Evolutionary conservation across 2,797 vertebrate genomes (phyloP).

Genomic region (Hybognathus amarus): DNA sequence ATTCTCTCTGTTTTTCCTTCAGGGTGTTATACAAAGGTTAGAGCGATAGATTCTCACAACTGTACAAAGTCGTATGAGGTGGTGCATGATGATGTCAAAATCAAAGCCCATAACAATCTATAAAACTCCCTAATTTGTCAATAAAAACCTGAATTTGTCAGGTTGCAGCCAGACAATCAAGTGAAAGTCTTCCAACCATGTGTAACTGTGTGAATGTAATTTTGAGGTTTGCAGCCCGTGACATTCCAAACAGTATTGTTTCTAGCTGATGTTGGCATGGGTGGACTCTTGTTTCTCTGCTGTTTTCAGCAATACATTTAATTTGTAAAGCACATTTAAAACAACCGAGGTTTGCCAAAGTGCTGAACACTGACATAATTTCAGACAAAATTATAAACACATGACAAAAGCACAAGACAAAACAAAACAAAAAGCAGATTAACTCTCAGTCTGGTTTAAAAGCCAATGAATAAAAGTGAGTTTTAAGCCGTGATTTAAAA

Average conservation of each 20-base stretch:
- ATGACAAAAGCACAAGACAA: too few relatives aligned
- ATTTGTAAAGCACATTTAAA: too few relatives aligned
- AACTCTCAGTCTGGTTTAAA: too few relatives aligned
- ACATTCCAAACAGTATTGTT: constrained; percentile 45
- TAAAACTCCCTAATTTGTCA: too few relatives aligned
- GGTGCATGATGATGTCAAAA: neutral
- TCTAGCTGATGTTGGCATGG: constrained; percentile 42
- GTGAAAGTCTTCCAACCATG: neutral
- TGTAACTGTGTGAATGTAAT: constrained; percentile 28
- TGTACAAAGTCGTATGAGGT: neutral
- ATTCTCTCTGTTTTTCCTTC: neutral
- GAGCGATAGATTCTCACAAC: neutral
- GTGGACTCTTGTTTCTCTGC: constrained; percentile 20
- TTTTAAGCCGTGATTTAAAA: too few relatives aligned
- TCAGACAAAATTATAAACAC: too few relatives aligned
- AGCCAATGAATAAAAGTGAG: too few relatives aligned
- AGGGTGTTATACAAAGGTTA: neutral
- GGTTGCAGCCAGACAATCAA: neutral
- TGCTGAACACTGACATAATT: too few relatives aligned
- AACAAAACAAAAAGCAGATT: too few relatives aligned
- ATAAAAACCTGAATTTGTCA: too few relatives aligned
- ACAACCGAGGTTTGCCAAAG: too few relatives aligned
- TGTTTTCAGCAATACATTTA: constrained; percentile 9
- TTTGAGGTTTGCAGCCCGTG: constrained; percentile 21
- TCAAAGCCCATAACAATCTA: constrained; percentile 7